Evolutionary conservation across 2,797 vertebrate genomes (phyloP), one percentile per base, ranked within the genome.

Genomic region (Scleropages formosus): DNA sequence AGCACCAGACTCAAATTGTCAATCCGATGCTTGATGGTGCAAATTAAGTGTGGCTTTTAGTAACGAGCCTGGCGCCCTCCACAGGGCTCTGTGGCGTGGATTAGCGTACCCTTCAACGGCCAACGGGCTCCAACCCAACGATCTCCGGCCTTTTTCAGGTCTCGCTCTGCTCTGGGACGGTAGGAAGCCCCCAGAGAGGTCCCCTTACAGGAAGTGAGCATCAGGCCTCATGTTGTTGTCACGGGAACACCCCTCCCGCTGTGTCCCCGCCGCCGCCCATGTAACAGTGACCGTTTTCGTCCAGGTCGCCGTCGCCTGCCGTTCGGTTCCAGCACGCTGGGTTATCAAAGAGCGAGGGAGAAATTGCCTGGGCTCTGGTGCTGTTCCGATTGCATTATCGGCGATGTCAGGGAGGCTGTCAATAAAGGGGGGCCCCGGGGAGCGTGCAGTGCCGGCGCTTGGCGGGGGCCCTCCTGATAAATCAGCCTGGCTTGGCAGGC

Each of bases 351-450:
- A 92, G 90, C 84, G 87, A 88, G 92, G 90, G 90, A 92, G 90
- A 93, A 94, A 94, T 93, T 93, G 93, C 90, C 88, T 91, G 86
- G 89, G 91, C 90, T 91, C 92, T 92, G 92, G 90, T 87, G 86
- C 90, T 81, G 90, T 88, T 89, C 91, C 92, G 93, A 94, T 94
- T 94, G 93, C 90, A 86, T 91, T 94, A 94, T 93, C 92, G 72
- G 90, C 86, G 89, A 87, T 92, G 89, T 92, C 92, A 92, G 92
- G 92, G 91, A 92, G 91, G 87, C 85, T 90, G 88, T 91, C 89
- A 88, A 91, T 92, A 91, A 92, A 93, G 87, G 89, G 85, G 86
- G 81, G 88, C 89, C 85, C 88, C 22, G 81, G 90, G 86, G 91
- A 91, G 87, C 78, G 81, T 62, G 88, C 86, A 89, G 87, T 87